A percentile compares a stretch with the other conserved stretches of the same genome.
Conservation (phyloP, 2,113 vertebrate species). For the Saguinus imperator region DNA sequence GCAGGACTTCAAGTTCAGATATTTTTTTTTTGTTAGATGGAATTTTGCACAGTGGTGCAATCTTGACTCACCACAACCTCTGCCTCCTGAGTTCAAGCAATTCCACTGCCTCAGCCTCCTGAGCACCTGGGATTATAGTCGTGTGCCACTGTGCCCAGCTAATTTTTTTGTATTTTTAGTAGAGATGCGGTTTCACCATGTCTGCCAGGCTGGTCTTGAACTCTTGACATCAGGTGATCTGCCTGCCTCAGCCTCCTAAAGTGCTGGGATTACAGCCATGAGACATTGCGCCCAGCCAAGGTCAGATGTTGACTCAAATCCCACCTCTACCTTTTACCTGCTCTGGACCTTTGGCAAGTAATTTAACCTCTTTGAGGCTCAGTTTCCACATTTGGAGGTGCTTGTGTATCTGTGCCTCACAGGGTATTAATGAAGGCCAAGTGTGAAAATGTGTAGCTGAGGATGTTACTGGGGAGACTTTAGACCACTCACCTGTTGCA, state of each 20-base stretch:
- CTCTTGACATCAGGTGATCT: too few species aligned
- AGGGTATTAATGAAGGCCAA: background rate
- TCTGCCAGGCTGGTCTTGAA: too few species aligned
- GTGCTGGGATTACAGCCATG: too few species aligned
- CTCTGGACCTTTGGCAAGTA: background rate
- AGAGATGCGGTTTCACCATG: too few species aligned
- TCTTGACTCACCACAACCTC: background rate
- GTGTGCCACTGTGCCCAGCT: too few species aligned
- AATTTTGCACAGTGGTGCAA: background rate
- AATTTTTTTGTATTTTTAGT: too few species aligned
- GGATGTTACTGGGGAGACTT: background rate
- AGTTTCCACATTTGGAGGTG: background rate
- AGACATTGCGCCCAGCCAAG: background rate
- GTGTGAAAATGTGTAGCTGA: background rate
- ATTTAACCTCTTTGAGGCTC: background rate
- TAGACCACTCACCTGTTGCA: slow-evolving; percentile 86
- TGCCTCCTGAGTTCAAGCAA: background rate
- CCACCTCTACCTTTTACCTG: background rate
- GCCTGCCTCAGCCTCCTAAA: too few species aligned
- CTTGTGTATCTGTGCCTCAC: background rate
- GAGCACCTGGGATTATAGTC: background rate
- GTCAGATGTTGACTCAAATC: background rate
- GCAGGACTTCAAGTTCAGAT: background rate
- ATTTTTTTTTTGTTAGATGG: background rate
- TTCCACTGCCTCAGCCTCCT: background rate